Evolutionary conservation across 2,113 vertebrate species (phyloP).

Genomic region (Microcebus jonahi): DNA sequence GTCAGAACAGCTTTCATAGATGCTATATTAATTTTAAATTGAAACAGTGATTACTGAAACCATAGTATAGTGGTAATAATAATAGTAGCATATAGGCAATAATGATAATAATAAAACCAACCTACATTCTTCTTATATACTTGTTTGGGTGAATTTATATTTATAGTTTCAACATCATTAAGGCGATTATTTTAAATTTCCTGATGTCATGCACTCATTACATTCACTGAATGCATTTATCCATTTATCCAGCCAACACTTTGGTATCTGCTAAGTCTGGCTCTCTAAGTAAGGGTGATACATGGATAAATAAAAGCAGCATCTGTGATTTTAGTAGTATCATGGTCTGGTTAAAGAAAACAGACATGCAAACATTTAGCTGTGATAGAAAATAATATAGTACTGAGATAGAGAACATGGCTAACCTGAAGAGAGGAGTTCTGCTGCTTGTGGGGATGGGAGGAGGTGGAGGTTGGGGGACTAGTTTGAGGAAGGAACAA

Average conservation of each 20-base stretch:
- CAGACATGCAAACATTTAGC: background rate
- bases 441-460: background rate
- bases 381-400: background rate
- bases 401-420: background rate
- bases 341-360: background rate
- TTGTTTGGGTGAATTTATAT: background rate
- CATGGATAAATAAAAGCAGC: background rate
- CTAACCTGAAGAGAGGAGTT: background rate
- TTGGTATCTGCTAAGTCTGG: background rate
- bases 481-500: background rate
- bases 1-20: background rate
- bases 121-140: background rate
- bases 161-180: background rate
- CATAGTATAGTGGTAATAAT: background rate
- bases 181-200: background rate
- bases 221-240: background rate
- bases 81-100: background rate
- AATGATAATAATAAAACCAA: background rate
- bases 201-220: background rate
- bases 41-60: background rate
- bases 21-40: background rate
- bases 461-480: background rate
- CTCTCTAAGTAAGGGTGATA: background rate
- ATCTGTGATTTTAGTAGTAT: background rate
- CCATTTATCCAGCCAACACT: background rate